Conservation (phyloP, 2,888 invertebrate species). For the Papilio elwesi region DNA sequence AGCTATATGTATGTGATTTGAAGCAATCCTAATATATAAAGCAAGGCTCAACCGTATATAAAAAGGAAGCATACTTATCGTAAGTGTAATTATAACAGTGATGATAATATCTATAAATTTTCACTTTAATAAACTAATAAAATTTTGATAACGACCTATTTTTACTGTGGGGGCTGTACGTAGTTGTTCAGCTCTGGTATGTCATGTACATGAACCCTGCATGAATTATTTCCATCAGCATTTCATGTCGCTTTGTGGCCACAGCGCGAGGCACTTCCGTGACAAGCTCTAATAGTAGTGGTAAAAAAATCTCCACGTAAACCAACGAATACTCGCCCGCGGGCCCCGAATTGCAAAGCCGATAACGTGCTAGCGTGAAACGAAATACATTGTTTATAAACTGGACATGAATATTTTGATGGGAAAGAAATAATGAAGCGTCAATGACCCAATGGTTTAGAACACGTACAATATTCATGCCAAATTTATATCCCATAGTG, state of each 20-base stretch:
- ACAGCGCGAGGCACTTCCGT: slow-evolving; percentile 28
- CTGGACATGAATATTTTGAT: not conserved
- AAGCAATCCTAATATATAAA: too few relatives aligned
- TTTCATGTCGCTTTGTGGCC: slow-evolving; percentile 1
- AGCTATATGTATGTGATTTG: too few relatives aligned
- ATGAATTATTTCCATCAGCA: slow-evolving; percentile 19
- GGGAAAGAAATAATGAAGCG: slow-evolving; percentile 4
- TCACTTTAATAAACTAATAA: too few relatives aligned
- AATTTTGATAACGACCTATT: not conserved
- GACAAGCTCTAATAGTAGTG: slow-evolving; percentile 36
- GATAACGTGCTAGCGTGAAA: slow-evolving; percentile 21
- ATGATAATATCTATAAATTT: too few relatives aligned
- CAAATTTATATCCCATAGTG: too few relatives aligned
- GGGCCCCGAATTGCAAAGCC: slow-evolving; percentile 18
- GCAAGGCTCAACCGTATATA: too few relatives aligned
- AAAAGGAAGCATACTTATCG: not conserved
- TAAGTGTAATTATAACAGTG: too few relatives aligned
- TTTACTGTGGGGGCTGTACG: not conserved
- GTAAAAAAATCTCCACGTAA: slow-evolving; percentile 11
- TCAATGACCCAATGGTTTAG: not conserved
- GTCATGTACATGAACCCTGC: slow-evolving; percentile 4
- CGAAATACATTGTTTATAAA: slow-evolving; percentile 16
- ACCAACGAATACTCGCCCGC: not conserved
- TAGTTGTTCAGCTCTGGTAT: not conserved
- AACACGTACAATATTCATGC: not conserved